phyloP scores from a whole-genome alignment of 2,797 vertebrate genomes.

The Megalops cyprinoides region DNA sequence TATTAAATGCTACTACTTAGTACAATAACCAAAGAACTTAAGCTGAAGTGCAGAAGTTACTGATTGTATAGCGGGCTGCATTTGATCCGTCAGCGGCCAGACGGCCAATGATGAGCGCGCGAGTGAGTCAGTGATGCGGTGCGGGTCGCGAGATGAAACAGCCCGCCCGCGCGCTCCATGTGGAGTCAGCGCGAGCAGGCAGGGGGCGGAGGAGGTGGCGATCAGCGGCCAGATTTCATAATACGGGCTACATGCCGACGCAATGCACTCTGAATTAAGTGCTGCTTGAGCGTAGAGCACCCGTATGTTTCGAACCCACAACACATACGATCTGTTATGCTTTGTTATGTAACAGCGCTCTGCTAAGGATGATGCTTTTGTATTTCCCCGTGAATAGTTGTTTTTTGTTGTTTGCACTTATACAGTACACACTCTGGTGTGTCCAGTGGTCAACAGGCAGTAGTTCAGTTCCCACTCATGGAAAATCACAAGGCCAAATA shows the following conservation, averaged over 20 bases:
- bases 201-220: not conserved
- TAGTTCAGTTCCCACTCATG: too few relatives aligned
- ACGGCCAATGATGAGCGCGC: too few relatives aligned
- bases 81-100: too few relatives aligned
- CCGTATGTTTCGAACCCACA: too few relatives aligned
- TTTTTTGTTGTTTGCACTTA: not conserved
- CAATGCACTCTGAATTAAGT: too few relatives aligned
- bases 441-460: too few relatives aligned
- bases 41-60: not conserved
- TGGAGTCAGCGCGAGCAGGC: slow-evolving; percentile 7
- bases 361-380: not conserved
- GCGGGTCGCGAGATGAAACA: slow-evolving; percentile 8
- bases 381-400: too few relatives aligned
- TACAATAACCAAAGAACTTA: not conserved
- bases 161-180: slow-evolving; percentile 21
- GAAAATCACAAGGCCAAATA: too few relatives aligned
- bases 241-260: not conserved
- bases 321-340: not conserved
- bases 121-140: slow-evolving; percentile 24
- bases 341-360: not conserved
- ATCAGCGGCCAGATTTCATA: slow-evolving; percentile 14
- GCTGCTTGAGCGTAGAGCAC: too few relatives aligned
- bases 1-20: not conserved
- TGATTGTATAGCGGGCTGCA: too few relatives aligned
- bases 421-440: not conserved